These are phyloP conservation scores for Papilio aristodemus DNA, from an alignment of 1,140 invertebrate species.

Conservation along the genomic window DNA sequence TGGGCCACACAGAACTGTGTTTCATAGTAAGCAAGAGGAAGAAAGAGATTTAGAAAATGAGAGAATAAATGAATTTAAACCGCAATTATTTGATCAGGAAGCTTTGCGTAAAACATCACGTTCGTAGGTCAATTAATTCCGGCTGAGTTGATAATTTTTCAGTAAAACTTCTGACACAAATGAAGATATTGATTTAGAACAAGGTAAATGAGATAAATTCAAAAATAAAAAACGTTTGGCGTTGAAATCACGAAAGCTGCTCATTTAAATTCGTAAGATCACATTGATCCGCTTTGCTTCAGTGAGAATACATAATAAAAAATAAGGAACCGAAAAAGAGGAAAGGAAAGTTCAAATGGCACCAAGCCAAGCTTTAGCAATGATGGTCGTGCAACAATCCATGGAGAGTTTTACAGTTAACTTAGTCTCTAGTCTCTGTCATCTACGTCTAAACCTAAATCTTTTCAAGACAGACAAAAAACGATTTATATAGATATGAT, in stretches of 20 bases:
- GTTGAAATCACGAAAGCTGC: not conserved
- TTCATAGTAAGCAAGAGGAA: not conserved
- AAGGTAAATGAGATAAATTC: no score
- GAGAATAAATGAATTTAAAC: not conserved
- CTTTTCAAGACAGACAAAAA: no score
- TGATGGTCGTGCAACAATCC: not conserved
- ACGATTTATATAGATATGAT: no score
- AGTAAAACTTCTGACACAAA: no score
- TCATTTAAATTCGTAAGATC: not conserved
- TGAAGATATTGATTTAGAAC: no score
- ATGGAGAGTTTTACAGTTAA: no score
- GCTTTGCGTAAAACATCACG: no score
- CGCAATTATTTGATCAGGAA: no score
- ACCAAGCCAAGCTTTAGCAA: not conserved
- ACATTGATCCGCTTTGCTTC: not conserved
- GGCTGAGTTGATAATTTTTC: no score
- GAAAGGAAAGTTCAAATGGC: not conserved
- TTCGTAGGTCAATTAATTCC: no score
- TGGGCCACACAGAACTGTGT: not conserved
- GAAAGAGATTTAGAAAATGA: not conserved
- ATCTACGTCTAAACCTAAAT: no score
- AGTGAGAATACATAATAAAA: not conserved
- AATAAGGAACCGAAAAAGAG: not conserved
- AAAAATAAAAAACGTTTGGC: not conserved
- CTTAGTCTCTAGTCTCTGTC: no score